Evolutionary conservation across 2,888 invertebrate genomes (phyloP), one percentile per base, ranked within the genome.

Genomic region (Allacma fusca): DNA sequence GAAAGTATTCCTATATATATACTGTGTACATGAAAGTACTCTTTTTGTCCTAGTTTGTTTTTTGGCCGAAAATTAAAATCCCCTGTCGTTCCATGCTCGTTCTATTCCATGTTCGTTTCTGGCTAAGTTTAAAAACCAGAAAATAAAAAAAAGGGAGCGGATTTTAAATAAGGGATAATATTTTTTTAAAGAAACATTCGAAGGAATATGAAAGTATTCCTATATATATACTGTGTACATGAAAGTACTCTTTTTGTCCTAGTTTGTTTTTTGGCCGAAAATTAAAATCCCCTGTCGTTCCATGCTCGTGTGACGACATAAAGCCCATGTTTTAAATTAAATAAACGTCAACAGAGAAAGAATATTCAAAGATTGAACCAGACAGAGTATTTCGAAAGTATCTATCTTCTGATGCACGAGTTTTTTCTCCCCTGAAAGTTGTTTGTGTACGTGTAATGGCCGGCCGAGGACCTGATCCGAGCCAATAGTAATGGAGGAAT

Each of bases 401-500:
- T 65, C 24, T 67, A 75, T n/a, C n/a, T n/a, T n/a, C 57, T 71
- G 70, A 69, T 69, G 24, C 59, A 43, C 43, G 44, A 70, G 44
- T 24, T 62, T n/a, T 24, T 62, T 62, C 23, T 62, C 16, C 68
- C 23, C 34, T 34, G 34, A 13, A 59, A 75, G 9, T 23, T 75
- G 34, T 34, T 28, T 26, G 64, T 62, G 62, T 34, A 24, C 21
- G 64, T 28, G 64, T 62, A 75, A 70, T 69, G 70, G 75, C 74
- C 78, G 75, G 78, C 65, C 69, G 29, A 40, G 72, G 44, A 65
- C 24, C 13, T 50, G 43, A 74, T 64, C 26, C 75, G 59, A 74
- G 43, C 65, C 76, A 50, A 62, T 68, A 73, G 62, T 59, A 64
- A 70, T n/a, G 29, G 40, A 65, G 28, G 34, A 73, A 78, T 43